A percentile compares a stretch with the other conserved stretches of the same genome.
These are phyloP conservation scores for Onychostoma macrolepis DNA, from an alignment of 2,113 vertebrate species.

Conservation along the genomic window DNA sequence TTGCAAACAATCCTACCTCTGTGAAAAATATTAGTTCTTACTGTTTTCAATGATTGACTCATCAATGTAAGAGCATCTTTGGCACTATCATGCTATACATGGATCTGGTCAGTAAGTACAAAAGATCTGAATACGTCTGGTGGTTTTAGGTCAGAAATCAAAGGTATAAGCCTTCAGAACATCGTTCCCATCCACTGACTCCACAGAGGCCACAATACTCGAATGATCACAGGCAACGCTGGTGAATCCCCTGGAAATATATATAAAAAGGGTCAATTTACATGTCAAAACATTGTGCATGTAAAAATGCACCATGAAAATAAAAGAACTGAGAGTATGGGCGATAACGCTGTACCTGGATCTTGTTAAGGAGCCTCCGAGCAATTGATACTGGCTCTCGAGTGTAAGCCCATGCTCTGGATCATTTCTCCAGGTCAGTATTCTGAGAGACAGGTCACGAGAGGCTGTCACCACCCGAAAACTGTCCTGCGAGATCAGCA, in stretches of 20 bases:
- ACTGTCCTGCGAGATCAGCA: conserved; percentile 66
- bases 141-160: conserved; percentile 62
- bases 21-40: not conserved
- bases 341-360: conserved; percentile 69
- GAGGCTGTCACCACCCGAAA: conserved; percentile 78
- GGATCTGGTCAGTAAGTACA: not conserved
- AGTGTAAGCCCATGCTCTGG: conserved; percentile 62
- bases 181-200: conserved; percentile 72
- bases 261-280: not conserved
- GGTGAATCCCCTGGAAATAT: conserved; percentile 72
- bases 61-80: not conserved
- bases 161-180: conserved; percentile 76
- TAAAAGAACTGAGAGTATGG: too few species aligned
- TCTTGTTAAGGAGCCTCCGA: conserved; percentile 75
- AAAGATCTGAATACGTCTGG: not conserved
- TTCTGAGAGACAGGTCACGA: conserved; percentile 75
- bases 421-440: conserved; percentile 72
- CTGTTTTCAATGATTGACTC: not conserved
- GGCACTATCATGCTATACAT: not conserved
- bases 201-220: conserved; percentile 73
- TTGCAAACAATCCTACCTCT: not conserved
- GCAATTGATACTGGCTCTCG: conserved; percentile 74
- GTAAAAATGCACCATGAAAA: not conserved
- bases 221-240: conserved; percentile 75
- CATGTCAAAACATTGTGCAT: not conserved